Evolutionary conservation across 1,140 invertebrate genomes (phyloP).

Genomic region (Papilio dardanus): DNA sequence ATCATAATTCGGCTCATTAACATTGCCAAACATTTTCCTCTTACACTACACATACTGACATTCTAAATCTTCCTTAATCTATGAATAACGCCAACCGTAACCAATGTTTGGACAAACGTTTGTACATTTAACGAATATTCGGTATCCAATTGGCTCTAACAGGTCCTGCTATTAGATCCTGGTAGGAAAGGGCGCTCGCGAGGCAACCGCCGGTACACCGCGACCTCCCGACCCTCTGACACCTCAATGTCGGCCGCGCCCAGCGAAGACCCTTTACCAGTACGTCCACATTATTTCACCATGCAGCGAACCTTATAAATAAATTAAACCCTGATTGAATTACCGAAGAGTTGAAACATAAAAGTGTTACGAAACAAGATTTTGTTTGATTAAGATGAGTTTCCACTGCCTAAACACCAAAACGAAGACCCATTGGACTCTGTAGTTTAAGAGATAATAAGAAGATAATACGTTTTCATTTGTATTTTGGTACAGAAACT

Average conservation of each 20-base stretch:
- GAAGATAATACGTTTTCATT: too few relatives aligned
- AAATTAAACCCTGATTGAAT: neutral
- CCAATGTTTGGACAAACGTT: conserved; percentile 36
- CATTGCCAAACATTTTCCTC: neutral
- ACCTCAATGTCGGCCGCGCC: conserved; percentile 76
- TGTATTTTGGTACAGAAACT: too few relatives aligned
- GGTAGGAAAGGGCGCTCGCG: conserved; percentile 71
- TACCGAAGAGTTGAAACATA: too few relatives aligned
- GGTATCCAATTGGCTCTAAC: conserved; percentile 73
- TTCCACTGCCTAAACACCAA: too few relatives aligned
- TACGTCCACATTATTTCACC: conserved; percentile 69
- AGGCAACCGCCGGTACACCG: conserved; percentile 71
- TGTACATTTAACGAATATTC: conserved; percentile 49
- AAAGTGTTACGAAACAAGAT: too few relatives aligned
- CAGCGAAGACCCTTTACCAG: conserved; percentile 78
- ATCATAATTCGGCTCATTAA: neutral
- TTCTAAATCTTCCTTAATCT: neutral
- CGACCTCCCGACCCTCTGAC: conserved; percentile 75
- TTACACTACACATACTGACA: conserved; percentile 7
- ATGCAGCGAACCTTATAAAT: conserved; percentile 59
- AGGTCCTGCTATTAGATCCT: conserved; percentile 80
- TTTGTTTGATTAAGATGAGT: too few relatives aligned
- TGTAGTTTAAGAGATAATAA: too few relatives aligned
- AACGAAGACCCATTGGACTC: too few relatives aligned
- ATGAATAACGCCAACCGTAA: neutral